Base-by-base conservation (phyloP, 1,140 invertebrate genomes). In the Helicoverpa armigera region DNA sequence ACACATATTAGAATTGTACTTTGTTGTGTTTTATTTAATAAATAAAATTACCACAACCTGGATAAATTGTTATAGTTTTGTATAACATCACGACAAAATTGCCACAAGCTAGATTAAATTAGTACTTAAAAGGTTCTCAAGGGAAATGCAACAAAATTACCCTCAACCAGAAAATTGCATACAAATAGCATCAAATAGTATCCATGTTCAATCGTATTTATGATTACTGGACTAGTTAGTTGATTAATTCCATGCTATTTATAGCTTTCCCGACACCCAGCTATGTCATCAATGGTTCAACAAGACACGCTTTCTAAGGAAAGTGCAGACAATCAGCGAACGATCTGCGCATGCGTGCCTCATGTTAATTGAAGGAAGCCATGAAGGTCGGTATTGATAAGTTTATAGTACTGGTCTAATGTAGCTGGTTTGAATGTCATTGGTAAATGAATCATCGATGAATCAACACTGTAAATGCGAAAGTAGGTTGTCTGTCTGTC, bases 301-400 rank as follows among this genome's bases (percentile, higher is more conserved):
- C 35, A 67, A 67, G 63, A 48, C 63, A 67, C 14, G 18, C 63
- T 67, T 67, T 67, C 63, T 67, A 16, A 67, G 29, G 63, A 67
- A 67, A 67, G 63, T 67, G 31, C 29, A 7, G n/a, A 67, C n/a
- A 48, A 67, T 67, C 63, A 48, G n/a, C 43, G 12, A 67, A 67
- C n/a, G 63, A 43, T 67, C 14, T 48, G 16, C 31, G 61, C 63
- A 16, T 10, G 16, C n/a, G 16, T 2, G 63, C 12, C 14, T 65
- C 13, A 23, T 29, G 2, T 10, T 67, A 67, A 67, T 67, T 67
- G 35, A 67, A 67, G 35, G 63, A 67, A 67, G 63, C 35, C 3
- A 35, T 67, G 14, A 14, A 31, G 13, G 29, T 13, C 31, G 29
- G 43, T 35, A 65, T n/a, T 65, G 14, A 43, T 65, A 43, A 65